phyloP scores from a whole-genome alignment of 2,888 invertebrate species.

The Muscina levida region DNA sequence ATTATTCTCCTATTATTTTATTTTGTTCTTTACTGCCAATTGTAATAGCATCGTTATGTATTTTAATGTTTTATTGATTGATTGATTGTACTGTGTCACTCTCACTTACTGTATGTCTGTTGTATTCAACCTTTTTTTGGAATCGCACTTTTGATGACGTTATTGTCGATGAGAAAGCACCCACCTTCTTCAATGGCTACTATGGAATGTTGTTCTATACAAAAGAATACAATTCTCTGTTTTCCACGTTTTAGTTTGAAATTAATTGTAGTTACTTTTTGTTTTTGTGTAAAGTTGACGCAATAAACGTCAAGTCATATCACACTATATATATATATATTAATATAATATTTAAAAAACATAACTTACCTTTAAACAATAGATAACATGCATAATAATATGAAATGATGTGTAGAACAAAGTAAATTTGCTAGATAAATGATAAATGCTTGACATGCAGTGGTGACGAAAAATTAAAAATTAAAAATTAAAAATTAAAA shows the following conservation, averaged over 20 bases:
- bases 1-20: conserved; percentile 1
- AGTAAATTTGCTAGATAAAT: too few species aligned
- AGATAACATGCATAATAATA: too few species aligned
- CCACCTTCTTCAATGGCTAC: conserved; percentile 1
- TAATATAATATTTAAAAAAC: background rate
- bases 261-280: background rate
- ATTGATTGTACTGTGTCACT: background rate
- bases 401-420: too few species aligned
- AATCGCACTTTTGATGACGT: conserved; percentile 13
- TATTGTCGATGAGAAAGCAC: conserved; percentile 1
- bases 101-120: background rate
- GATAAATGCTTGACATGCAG: too few species aligned
- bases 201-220: conserved; percentile 10
- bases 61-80: background rate
- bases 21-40: background rate
- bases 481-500: too few species aligned
- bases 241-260: background rate
- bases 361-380: too few species aligned
- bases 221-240: background rate
- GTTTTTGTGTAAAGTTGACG: background rate
- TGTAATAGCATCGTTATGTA: conserved; percentile 12
- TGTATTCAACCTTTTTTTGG: background rate
- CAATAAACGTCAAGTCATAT: background rate
- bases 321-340: conserved; percentile 14
- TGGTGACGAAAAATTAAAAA: too few species aligned